Base-by-base conservation (phyloP, 1,140 invertebrate genomes). In the Drosophila trapezifrons region DNA sequence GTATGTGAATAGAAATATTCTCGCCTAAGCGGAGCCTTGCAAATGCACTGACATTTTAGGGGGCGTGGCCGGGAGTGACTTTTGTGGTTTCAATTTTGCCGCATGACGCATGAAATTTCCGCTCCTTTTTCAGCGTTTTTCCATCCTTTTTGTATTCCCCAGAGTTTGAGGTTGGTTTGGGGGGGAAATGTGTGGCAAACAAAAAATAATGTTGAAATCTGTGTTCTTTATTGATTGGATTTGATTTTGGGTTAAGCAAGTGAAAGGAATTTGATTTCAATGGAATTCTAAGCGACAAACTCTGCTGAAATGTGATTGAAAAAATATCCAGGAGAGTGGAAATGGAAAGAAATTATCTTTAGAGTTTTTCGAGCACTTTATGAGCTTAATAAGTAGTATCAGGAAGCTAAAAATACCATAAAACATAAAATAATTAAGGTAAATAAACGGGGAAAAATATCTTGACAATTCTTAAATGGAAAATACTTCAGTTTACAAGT, bases 1-100 rank as follows among this genome's bases (percentile, higher is more conserved):
- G 20, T 42, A 42, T 18, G 35, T 54, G 35, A 38, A 57, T 56
- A 37, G 47, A 71, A 69, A 45, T 54, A 63, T 66, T 64, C 63
- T 56, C 49, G 69, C 62, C 51, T 72, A 57, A 51, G 62, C 45
- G 59, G 54, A 22, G 51, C n/a, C 59, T 32, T 27, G 43, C 25
- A 56, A 66, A 75, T 42, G 38, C 59, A 65, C 42, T 59, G 72
- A 51, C 55, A 37, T 66, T 37, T 12, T n/a, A n/a, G 45, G 45
- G 70, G 72, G 72, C 72, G 72, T 74, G 72, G 40, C 25, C 25
- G 25, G 15, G 18, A 74, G 59, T 67, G 73, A 76, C 72, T 76
- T 67, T 67, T 76, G 72, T 75, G 73, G 73, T 76, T 76, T 76
- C 73, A 76, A 76, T 76, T 75, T 76, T 66, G 47, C 73, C 62